Conservation (phyloP, 1,140 invertebrate species). For the Rhopalosiphum padi region DNA sequence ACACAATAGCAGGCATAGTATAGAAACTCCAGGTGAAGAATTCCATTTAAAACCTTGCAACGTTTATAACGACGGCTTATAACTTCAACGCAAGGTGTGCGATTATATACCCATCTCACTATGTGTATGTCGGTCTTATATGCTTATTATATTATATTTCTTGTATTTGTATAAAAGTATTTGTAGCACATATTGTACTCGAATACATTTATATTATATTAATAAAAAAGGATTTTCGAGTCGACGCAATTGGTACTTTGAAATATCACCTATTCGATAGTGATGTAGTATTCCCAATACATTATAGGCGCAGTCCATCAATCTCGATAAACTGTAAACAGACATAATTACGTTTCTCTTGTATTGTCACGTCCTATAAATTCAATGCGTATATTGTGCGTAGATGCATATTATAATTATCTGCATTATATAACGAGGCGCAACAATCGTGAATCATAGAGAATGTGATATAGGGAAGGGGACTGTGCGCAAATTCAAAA, state of each 20-base stretch:
- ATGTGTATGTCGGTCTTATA: neutral
- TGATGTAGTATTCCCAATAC: no score
- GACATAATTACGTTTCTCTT: neutral
- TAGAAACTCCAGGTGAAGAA: conserved; percentile 41
- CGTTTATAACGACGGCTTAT: conserved; percentile 38
- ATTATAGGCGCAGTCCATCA: no score
- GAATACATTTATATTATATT: neutral
- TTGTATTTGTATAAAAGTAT: neutral
- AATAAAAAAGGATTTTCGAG: neutral
- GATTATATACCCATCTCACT: conserved; percentile 12
- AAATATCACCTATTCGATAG: neutral
- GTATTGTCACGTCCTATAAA: neutral
- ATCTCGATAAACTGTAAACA: neutral
- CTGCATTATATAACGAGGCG: neutral
- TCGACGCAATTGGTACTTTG: neutral
- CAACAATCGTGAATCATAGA: neutral
- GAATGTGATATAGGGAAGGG: neutral
- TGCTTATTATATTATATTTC: neutral
- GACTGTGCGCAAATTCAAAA: neutral
- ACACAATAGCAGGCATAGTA: neutral
- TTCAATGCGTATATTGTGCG: neutral
- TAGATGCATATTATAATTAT: neutral
- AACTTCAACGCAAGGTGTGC: conserved; percentile 9
- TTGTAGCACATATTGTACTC: neutral
- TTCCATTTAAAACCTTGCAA: conserved; percentile 17